Evolutionary conservation across 2,888 invertebrate genomes (phyloP), one percentile per base, ranked within the genome.

Genomic region (Apodemia hepburni): DNA sequence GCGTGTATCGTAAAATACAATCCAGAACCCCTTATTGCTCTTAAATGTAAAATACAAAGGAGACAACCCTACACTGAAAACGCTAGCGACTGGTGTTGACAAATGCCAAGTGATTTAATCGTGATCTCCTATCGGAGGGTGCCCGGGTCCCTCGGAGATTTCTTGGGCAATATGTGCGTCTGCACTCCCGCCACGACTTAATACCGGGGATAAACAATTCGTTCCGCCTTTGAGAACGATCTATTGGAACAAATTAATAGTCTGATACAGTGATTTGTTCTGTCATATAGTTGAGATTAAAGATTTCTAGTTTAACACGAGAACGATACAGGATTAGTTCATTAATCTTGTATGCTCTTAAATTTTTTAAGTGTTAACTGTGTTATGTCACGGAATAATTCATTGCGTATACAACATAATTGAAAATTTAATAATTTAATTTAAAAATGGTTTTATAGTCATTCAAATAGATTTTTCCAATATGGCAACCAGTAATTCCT

Each of bases 141-240:
- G 71, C 74, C 73, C 70, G 69, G 69, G 70, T 73, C 75, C 74
- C 74, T 71, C 70, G 70, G 76, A 74, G 79, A 75, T 71, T 75
- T 73, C 74, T 70, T 69, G 74, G 73, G 76, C 82, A 82, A 82
- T 85, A 84, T 82, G 82, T 81, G 79, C 82, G 80, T 79, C 79
- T 76, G 77, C 79, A 80, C 79, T 79, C 77, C 74, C 75, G 81
- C 75, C 74, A 76, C 76, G 77, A 77, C 77, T 82, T 84, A 83
- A 85, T 84, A 77, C 81, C 80, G 76, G 79, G 75, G 79, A 82
- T 86, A 86, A 87, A 81, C 82, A 81, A 88, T 89, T 87, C 78
- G 87, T 82, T 82, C 78, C 84, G 80, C 80, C 74, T n/a, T 45
- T 45, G 15, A 45, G 78, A 83, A 83, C 82, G 77, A 75, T 76